Base-by-base conservation (phyloP, 2,797 vertebrate species). In the Hemibagrus guttatus region DNA sequence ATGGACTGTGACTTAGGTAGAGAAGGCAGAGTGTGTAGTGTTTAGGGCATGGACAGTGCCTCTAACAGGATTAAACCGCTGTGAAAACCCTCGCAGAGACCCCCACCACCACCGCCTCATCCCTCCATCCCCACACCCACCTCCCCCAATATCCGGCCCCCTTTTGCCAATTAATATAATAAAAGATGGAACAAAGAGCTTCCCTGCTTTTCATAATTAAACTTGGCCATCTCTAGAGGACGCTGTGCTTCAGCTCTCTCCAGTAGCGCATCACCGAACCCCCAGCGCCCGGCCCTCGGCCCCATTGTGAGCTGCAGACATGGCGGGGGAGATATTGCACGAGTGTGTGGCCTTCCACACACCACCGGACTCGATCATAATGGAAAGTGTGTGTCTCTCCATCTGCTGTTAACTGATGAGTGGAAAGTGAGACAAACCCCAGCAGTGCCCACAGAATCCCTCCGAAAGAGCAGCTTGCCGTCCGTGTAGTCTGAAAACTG, bases 161-260 rank as follows among this genome's bases (percentile, higher is more conserved):
- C 89, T 94, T 96, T 84, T 95, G 96, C 96, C 95, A 96, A 96
- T 96, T 96, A 95, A 95, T 95, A 92, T 95, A 94, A 94, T 95
- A 96, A 95, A 95, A 95, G 93, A 93, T 94, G 91, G 94, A 95
- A 96, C 95, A 96, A 95, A 96, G 95, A 94, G 92, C 92, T 93
- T 93, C 93, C 94, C 92, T 92, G 90, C 88, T 86, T 93, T 93
- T 92, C 92, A 91, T 96, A 96, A 96, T 96, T 95, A 95, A 95
- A 95, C 92, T 92, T 92, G 90, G 90, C 88, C 91, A 92, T 93
- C 95, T 95, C 94, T 89, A 87, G 95, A 94, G 95, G 92, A 92
- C 93, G 91, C 91, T 88, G 91, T 92, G 92, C 92, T 84, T 75
- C 58, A 23, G 28, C 68, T 58, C 46, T 66, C 84, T 94, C 88